Evolutionary conservation across 2,797 vertebrate species (phyloP).

Genomic region (Enteromius afrohamiltoni): DNA sequence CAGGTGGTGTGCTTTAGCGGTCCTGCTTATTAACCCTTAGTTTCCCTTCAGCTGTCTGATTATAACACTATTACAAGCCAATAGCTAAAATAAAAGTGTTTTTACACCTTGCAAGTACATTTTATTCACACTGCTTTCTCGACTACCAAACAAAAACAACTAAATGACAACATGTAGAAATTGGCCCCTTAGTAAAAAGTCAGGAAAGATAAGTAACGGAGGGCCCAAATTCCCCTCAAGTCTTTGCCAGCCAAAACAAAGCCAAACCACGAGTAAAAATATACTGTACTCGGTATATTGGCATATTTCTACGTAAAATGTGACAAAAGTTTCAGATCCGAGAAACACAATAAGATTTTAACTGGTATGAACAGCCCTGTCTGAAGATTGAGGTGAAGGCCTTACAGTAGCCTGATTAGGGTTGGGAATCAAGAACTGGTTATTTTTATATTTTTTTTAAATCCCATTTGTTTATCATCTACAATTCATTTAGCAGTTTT

Average conservation of each 20-base stretch:
- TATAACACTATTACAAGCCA: conserved; percentile 31
- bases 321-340: background rate
- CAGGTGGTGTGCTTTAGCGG: conserved; percentile 81
- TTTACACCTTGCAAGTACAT: conserved; percentile 44
- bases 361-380: background rate
- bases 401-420: background rate
- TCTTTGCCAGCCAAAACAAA: background rate
- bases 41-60: conserved; percentile 50
- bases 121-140: conserved; percentile 6
- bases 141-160: conserved; percentile 14
- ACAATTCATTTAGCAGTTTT: background rate
- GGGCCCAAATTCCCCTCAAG: background rate
- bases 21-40: conserved; percentile 64
- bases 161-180: conserved; percentile 11
- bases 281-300: background rate
- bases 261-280: background rate
- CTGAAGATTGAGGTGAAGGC: conserved; percentile 14
- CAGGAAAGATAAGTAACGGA: background rate
- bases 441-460: background rate
- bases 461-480: background rate
- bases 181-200: conserved; percentile 9
- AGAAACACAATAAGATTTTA: background rate
- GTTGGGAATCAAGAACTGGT: background rate
- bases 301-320: background rate
- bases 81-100: conserved; percentile 29